Evolutionary conservation across 2,888 invertebrate species (phyloP), one percentile per base, ranked within the genome.

Genomic region (Acronicta psi): DNA sequence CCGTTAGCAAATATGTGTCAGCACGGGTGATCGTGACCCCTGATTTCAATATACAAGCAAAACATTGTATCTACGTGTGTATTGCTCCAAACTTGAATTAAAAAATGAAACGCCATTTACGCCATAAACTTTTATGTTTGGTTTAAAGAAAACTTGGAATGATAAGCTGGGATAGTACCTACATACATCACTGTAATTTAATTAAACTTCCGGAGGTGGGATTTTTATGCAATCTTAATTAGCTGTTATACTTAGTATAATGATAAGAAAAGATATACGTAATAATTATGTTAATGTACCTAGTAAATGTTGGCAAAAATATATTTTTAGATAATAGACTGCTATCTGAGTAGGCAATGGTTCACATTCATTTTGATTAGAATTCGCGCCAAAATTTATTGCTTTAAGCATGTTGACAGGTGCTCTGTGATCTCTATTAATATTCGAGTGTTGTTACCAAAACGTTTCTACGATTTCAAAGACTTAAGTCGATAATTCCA

Each of bases 31-130:
- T 80, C 80, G 73, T 80, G 83, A 83, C 82, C 81, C 85, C 83
- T 85, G 82, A 81, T 80, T 83, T 73, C 74, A 80, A 79, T 80
- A 75, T 77, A 82, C 79, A 83, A 73, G 83, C 83, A 84, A 85
- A 81, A 75, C 66, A 69, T 59, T 75, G 69, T 78, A 71, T 75
- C 60, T 64, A 73, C 73, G 76, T 82, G 73, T 78, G 74, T 68
- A 74, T 79, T 75, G 69, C 59, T 68, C 55, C 55, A 76, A 81
- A 79, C 77, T 76, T 66, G 76, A 77, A 75, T 75, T 54, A 42
- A 50, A 64, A 57, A 59, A 42, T 69, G 66, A 72, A 71, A 62
- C 49, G 41, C 46, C 47, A 55, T 63, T 71, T 69, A 62, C 49
- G 41, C 46, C 47, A 55, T 63, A 41, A 52, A 50, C 29, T 62